phyloP scores from a whole-genome alignment of 2,113 vertebrate species.

The Mungos mungo region DNA sequence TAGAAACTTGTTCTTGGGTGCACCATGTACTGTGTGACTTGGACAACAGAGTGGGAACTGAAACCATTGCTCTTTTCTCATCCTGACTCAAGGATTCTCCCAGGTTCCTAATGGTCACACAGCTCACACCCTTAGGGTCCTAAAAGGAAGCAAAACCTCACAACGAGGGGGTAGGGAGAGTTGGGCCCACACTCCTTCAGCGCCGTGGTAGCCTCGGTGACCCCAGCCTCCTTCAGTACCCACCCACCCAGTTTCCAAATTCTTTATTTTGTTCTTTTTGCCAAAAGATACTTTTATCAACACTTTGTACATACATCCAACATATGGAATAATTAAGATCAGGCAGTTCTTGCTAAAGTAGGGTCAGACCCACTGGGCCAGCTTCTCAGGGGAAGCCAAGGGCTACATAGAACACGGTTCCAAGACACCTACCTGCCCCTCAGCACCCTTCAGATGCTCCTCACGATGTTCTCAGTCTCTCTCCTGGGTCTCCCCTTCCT shows the following conservation, averaged over 20 bases:
- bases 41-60: rapidly evolving
- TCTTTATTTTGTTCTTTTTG: background rate
- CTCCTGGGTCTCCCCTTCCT: background rate
- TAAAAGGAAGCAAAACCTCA: background rate
- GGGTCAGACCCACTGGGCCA: background rate
- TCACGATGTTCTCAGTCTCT: background rate
- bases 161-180: background rate
- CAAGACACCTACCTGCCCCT: background rate
- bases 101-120: background rate
- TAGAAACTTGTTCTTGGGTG: background rate
- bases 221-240: background rate
- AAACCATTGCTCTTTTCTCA: background rate
- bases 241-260: background rate
- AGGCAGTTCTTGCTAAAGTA: background rate
- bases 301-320: background rate
- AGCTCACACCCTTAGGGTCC: background rate
- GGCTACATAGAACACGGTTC: background rate
- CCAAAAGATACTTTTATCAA: background rate
- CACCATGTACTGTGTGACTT: background rate
- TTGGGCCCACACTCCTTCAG: background rate
- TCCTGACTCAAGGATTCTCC: background rate
- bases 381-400: background rate
- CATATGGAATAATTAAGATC: background rate
- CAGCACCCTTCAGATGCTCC: background rate
- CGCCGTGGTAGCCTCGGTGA: background rate